These are phyloP conservation scores for Pandemis heparana DNA, from an alignment of 2,888 invertebrate species.

Conservation along the genomic window DNA sequence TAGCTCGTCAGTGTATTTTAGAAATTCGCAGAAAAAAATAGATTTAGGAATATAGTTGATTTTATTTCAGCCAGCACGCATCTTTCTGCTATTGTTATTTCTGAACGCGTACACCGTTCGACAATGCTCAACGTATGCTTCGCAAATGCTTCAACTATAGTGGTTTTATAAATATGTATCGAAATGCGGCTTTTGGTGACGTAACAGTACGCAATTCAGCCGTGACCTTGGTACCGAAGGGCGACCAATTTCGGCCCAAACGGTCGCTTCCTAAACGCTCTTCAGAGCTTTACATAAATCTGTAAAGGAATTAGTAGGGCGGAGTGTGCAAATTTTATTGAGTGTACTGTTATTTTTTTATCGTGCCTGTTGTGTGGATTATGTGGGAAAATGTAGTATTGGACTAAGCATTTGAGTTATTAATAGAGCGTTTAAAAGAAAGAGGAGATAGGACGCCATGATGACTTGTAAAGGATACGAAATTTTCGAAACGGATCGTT, in stretches of 20 bases:
- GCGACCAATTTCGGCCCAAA: constrained; percentile 44
- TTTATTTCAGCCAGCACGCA: no score
- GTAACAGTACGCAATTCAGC: constrained; percentile 57
- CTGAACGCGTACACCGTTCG: no score
- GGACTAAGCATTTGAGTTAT: no score
- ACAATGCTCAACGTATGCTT: background rate
- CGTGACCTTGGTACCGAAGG: constrained; percentile 60
- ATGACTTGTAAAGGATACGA: no score
- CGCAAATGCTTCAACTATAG: background rate
- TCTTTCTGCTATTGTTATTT: no score
- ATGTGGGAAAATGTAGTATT: no score
- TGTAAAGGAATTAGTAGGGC: constrained; percentile 30
- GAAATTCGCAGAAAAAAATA: background rate
- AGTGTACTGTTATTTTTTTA: constrained; percentile 20
- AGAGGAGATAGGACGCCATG: no score
- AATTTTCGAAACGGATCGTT: no score
- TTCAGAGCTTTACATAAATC: constrained; percentile 15
- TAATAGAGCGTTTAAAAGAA: no score
- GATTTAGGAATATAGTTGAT: no score
- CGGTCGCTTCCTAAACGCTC: constrained; percentile 12
- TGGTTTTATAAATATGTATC: constrained; percentile 12
- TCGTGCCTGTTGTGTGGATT: constrained; percentile 1
- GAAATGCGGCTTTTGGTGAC: constrained; percentile 53
- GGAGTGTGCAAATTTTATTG: constrained; percentile 32
- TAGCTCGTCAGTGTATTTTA: background rate